Evolutionary conservation across 2,888 invertebrate genomes (phyloP), one percentile per base, ranked within the genome.

Genomic region (Sesamia inferens): DNA sequence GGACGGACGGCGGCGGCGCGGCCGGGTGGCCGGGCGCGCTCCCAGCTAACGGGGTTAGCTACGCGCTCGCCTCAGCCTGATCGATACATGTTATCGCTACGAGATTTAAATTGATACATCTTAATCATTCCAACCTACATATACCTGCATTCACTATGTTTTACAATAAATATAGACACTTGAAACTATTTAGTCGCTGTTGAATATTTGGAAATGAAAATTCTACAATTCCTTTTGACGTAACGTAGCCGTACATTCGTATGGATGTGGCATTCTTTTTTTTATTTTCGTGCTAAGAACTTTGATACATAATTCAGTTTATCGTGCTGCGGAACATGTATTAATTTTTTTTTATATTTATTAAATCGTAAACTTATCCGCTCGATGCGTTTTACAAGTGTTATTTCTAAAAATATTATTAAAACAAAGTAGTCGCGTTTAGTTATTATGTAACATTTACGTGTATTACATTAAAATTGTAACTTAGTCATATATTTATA

Each of bases 21-120:
- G 76, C 76, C 71, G 74, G 78, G 74, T 62, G 76, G 78, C 75
- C 71, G 78, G 78, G 74, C 74, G 71, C 58, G 74, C 73, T 76
- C 76, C 79, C 62, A 68, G 83, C 84, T 84, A 87, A 81, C 84
- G 83, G 84, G 84, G 81, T 85, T 79, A 83, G 78, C 70, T 82
- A 78, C 74, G 68, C 74, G 76, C 75, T 77, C 79, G 77, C 78
- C 70, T 63, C 81, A 64, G 72, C 69, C 85, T 86, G 84, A 82
- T 85, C 86, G 85, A 85, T 85, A 86, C 81, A 78, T 79, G 74
- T 83, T 70, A 84, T 81, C 79, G 81, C 78, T 81, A 71, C 58
- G 47, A 79, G 74, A 77, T 77, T 82, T 66, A 68, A 78, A 84
- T 78, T 83, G 74, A 84, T 74, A 84, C 68, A 68, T 70, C 66